phyloP scores from a whole-genome alignment of 2,888 invertebrate species.

The Amphimallon solstitiale region DNA sequence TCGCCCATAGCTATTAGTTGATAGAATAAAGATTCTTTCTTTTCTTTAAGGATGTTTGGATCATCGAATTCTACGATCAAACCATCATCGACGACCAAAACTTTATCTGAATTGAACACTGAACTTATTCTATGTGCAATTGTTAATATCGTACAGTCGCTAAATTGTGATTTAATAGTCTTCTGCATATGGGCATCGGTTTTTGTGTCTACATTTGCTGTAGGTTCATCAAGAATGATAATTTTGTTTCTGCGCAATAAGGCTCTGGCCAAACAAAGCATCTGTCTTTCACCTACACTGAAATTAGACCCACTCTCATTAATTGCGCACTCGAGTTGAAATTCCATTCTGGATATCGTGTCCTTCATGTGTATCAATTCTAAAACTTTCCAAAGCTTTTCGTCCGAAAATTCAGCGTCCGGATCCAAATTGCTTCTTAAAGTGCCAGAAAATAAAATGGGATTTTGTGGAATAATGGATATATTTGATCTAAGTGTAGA shows the following conservation, averaged over 20 bases:
- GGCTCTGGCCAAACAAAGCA: slow-evolving; percentile 75
- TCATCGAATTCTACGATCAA: slow-evolving; percentile 78
- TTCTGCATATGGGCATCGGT: slow-evolving; percentile 79
- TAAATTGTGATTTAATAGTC: slow-evolving; percentile 77
- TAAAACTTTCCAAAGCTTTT: slow-evolving; percentile 82
- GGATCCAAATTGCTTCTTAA: slow-evolving; percentile 90
- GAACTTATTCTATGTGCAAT: slow-evolving; percentile 85
- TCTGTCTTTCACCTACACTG: slow-evolving; percentile 68
- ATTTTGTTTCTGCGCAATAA: slow-evolving; percentile 62
- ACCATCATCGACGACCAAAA: slow-evolving; percentile 83
- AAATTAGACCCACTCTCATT: slow-evolving; percentile 70
- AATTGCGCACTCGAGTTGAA: slow-evolving; percentile 74
- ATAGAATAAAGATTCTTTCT: slow-evolving; percentile 71
- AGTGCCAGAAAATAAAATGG: slow-evolving; percentile 85
- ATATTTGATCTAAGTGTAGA: slow-evolving; percentile 78
- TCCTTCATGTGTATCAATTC: slow-evolving; percentile 82
- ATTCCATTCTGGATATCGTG: slow-evolving; percentile 68
- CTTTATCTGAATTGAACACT: slow-evolving; percentile 83
- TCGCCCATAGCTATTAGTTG: slow-evolving; percentile 70
- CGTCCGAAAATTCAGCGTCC: slow-evolving; percentile 79
- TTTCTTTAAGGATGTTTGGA: slow-evolving; percentile 73
- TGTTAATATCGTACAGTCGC: slow-evolving; percentile 79
- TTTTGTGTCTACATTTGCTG: slow-evolving; percentile 80
- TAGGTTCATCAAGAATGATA: slow-evolving; percentile 72
- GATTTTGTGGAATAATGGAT: slow-evolving; percentile 88